Conservation (phyloP, 2,113 vertebrate species). For the Festucalex cinctus region DNA sequence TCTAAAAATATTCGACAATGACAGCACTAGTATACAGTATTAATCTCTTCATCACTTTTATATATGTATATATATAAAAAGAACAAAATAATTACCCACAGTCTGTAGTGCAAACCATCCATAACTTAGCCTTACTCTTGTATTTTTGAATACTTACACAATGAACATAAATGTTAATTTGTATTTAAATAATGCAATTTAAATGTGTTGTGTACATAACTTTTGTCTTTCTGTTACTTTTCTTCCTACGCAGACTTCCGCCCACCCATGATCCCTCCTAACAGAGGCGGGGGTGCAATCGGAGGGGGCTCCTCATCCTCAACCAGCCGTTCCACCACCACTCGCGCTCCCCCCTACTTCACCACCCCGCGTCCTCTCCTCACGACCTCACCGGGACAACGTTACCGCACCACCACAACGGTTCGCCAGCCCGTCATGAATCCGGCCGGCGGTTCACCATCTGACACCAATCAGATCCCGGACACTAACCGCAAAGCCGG, state of each 20-base stretch:
- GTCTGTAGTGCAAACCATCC: neutral
- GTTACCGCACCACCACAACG: slow-evolving; percentile 81
- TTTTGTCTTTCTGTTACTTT: neutral
- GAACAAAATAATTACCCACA: too few relatives aligned
- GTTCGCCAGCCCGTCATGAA: slow-evolving; percentile 46
- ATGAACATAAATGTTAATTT: too few relatives aligned
- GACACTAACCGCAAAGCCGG: slow-evolving; percentile 65
- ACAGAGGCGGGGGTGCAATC: slow-evolving; percentile 33
- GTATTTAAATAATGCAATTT: too few relatives aligned
- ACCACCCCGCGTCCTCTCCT: slow-evolving; percentile 75
- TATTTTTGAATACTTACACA: neutral
- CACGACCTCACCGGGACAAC: slow-evolving; percentile 71
- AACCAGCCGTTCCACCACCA: slow-evolving; percentile 76
- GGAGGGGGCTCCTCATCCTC: slow-evolving; percentile 64
- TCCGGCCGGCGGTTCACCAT: slow-evolving; percentile 41
- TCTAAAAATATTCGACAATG: too few relatives aligned
- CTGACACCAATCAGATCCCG: slow-evolving; percentile 65
- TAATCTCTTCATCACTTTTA: too few relatives aligned
- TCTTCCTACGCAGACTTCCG: slow-evolving; percentile 45
- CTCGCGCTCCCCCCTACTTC: slow-evolving; percentile 69
- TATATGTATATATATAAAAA: too few relatives aligned
- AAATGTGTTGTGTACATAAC: neutral
- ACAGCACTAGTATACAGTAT: too few relatives aligned
- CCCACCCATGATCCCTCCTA: slow-evolving; percentile 59
- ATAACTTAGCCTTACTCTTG: neutral